phyloP scores from a whole-genome alignment of 2,797 vertebrate species.

The Enteromius radiatus region DNA sequence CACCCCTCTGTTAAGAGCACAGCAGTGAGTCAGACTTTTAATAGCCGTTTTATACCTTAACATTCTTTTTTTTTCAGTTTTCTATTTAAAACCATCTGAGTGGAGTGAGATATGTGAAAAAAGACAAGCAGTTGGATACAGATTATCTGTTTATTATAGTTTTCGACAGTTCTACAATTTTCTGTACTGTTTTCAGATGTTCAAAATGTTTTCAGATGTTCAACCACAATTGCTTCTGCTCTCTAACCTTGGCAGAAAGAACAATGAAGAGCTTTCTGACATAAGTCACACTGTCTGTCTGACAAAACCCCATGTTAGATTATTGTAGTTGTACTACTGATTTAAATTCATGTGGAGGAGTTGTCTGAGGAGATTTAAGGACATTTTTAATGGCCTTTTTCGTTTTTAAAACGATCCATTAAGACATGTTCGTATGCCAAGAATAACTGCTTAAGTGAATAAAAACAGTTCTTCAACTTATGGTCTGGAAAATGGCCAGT shows the following conservation, averaged over 20 bases:
- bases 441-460: constrained; percentile 30
- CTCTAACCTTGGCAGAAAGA: constrained; percentile 22
- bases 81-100: not conserved
- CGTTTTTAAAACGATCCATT: constrained; percentile 29
- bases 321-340: constrained; percentile 20
- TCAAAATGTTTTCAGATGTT: constrained; percentile 43
- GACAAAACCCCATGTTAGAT: not conserved
- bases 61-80: not conserved
- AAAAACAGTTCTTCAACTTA: constrained; percentile 21
- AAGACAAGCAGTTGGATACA: not conserved
- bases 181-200: constrained; percentile 23
- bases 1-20: not conserved
- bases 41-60: not conserved
- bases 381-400: constrained; percentile 8
- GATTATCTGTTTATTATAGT: constrained; percentile 9
- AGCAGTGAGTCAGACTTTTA: not conserved
- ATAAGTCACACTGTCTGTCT: constrained; percentile 26
- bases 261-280: constrained; percentile 21
- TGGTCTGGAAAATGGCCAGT: not conserved
- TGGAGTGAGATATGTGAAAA: not conserved
- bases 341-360: constrained; percentile 23
- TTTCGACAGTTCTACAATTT: not conserved
- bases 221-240: constrained; percentile 3
- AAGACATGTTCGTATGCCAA: constrained; percentile 17
- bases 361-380: constrained; percentile 26